Conservation (phyloP, 2,797 vertebrate genomes). For the Hozukius guyotensis region DNA sequence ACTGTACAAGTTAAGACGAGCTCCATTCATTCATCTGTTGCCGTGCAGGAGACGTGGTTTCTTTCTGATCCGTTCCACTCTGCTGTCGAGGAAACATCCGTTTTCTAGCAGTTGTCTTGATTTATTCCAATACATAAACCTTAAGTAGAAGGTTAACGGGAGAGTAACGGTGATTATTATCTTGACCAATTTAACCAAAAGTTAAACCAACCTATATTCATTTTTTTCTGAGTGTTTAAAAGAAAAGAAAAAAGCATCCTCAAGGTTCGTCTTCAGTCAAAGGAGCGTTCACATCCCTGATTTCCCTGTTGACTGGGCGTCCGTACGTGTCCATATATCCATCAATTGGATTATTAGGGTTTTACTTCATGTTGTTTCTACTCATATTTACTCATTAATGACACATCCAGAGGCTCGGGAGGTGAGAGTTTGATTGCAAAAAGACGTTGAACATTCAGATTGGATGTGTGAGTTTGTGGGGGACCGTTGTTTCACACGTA, state of each 20-base stretch:
- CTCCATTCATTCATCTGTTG: background rate
- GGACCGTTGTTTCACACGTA: background rate
- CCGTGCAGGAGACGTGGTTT: background rate
- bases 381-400: background rate
- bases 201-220: background rate
- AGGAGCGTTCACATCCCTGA: constrained; percentile 72
- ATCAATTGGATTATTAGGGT: background rate
- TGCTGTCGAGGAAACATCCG: background rate
- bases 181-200: background rate
- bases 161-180: background rate
- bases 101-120: background rate
- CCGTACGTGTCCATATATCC: constrained; percentile 18
- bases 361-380: background rate
- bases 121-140: background rate
- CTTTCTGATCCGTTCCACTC: constrained; percentile 3
- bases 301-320: constrained; percentile 46
- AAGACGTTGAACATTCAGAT: constrained; percentile 37
- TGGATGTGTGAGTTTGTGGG: background rate
- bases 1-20: background rate
- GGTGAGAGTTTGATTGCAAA: constrained; percentile 21
- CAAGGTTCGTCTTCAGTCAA: constrained; percentile 54
- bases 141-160: background rate
- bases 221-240: constrained; percentile 17
- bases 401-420: background rate
- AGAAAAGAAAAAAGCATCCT: constrained; percentile 2